These are phyloP conservation scores for Sinopyrophorus schimmeli DNA, from an alignment of 2,888 invertebrate genomes.

Conservation along the genomic window DNA sequence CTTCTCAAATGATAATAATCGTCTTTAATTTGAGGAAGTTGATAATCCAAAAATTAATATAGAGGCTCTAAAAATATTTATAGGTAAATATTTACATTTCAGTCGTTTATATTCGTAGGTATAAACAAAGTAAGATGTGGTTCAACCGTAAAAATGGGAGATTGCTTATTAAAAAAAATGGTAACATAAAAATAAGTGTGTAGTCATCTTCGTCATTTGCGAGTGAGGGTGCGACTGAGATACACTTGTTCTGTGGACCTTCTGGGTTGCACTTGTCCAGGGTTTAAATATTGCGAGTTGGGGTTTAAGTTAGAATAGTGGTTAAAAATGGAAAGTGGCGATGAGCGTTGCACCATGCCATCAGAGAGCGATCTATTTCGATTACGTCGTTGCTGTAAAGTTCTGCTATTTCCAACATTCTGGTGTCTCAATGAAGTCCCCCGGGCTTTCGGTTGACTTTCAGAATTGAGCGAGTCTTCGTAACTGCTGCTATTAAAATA, in stretches of 20 bases:
- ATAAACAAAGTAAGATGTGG: too few species aligned
- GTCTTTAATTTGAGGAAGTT: too few species aligned
- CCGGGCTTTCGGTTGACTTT: conserved; percentile 57
- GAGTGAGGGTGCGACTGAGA: conserved; percentile 11
- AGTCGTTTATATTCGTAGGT: too few species aligned
- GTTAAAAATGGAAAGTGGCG: conserved; percentile 17
- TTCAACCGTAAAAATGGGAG: too few species aligned
- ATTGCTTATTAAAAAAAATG: too few species aligned
- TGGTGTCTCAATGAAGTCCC: conserved; percentile 18
- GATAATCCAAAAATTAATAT: too few species aligned
- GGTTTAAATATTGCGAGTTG: conserved; percentile 12
- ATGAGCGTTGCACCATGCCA: conserved; percentile 14
- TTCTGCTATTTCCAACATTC: conserved; percentile 12
- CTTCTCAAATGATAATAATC: too few species aligned
- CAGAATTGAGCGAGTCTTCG: conserved; percentile 77
- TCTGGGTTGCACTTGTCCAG: conserved; percentile 14
- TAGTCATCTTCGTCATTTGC: too few species aligned
- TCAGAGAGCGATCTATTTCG: conserved; percentile 25
- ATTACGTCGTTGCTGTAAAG: conserved; percentile 23
- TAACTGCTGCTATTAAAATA: conserved; percentile 59
- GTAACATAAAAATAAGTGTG: too few species aligned
- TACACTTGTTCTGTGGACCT: conserved; percentile 17
- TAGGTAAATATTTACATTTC: too few species aligned
- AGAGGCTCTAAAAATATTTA: too few species aligned
- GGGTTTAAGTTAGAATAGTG: conserved; percentile 21